phyloP scores from a whole-genome alignment of 2,888 invertebrate genomes.

The Tachina lurida region DNA sequence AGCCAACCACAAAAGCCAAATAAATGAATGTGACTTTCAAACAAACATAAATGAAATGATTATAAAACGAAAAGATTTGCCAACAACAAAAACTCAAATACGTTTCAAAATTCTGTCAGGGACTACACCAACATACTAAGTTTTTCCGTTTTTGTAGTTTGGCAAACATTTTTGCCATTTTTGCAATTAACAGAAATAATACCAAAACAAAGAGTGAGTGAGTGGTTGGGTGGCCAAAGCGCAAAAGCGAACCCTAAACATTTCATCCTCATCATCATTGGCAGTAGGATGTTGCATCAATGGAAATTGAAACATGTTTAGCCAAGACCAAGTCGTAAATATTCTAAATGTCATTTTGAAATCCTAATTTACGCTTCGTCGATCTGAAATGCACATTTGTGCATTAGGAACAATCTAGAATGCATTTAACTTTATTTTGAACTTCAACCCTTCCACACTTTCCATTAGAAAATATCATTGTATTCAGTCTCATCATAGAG shows the following conservation, averaged over 20 bases:
- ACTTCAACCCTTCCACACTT: slow-evolving; percentile 10
- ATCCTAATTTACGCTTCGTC: slow-evolving; percentile 83
- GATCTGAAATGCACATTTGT: slow-evolving; percentile 81
- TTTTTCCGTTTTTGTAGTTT: slow-evolving; percentile 38
- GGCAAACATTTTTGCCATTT: slow-evolving; percentile 70
- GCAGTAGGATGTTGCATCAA: slow-evolving; percentile 27
- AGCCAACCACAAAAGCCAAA: slow-evolving; percentile 49
- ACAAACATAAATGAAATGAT: slow-evolving; percentile 66
- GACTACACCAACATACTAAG: slow-evolving; percentile 49
- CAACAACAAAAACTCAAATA: slow-evolving; percentile 56
- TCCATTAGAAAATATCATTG: slow-evolving; percentile 22
- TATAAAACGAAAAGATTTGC: slow-evolving; percentile 66
- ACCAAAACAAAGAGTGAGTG: slow-evolving; percentile 31
- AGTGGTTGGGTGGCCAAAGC: slow-evolving; percentile 2
- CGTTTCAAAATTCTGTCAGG: slow-evolving; percentile 60
- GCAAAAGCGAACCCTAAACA: slow-evolving; percentile 32
- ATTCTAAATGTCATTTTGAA: slow-evolving; percentile 83
- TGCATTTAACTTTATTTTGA: slow-evolving; percentile 66
- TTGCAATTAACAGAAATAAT: slow-evolving; percentile 70
- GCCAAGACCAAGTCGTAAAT: slow-evolving; percentile 80
- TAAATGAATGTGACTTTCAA: slow-evolving; percentile 55
- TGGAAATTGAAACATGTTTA: slow-evolving; percentile 64
- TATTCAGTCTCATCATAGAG: slow-evolving; percentile 30
- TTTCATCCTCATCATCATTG: slow-evolving; percentile 31
- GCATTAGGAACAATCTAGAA: slow-evolving; percentile 70